Evolutionary conservation across 1,140 invertebrate genomes (phyloP).

Genomic region (Drosophila tropicalis): DNA sequence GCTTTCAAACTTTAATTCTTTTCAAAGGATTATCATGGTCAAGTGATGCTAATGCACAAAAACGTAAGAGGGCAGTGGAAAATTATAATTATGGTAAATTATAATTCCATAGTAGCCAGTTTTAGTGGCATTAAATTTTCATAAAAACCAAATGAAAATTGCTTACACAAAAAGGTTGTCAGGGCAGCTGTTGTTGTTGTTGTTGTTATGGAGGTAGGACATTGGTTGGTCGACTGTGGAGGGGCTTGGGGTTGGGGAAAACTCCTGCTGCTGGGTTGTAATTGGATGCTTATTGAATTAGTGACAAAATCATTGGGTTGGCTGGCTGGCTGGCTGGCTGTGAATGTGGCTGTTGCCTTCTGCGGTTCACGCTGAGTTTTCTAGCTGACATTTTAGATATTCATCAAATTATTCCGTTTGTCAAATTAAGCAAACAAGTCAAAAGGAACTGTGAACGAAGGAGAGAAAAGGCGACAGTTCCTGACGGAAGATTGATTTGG

Average conservation of each 20-base stretch:
- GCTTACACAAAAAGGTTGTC: slow-evolving; percentile 38
- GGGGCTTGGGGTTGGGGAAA: slow-evolving; percentile 4
- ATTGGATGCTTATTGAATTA: slow-evolving; percentile 82
- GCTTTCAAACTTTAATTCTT: slow-evolving; percentile 7
- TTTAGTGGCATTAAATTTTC: slow-evolving; percentile 71
- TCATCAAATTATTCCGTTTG: slow-evolving; percentile 81
- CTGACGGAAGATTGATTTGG: slow-evolving; percentile 69
- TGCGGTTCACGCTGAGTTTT: slow-evolving; percentile 45
- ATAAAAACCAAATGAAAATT: slow-evolving; percentile 65
- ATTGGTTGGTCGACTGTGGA: neutral
- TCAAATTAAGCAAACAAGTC: slow-evolving; percentile 79
- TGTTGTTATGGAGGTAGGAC: neutral
- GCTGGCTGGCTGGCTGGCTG: slow-evolving; percentile 13
- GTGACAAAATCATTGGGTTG: slow-evolving; percentile 60
- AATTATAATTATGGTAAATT: slow-evolving; percentile 60
- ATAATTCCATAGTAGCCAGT: slow-evolving; percentile 45
- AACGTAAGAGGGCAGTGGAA: slow-evolving; percentile 1
- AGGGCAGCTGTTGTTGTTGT: neutral
- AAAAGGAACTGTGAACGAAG: slow-evolving; percentile 20
- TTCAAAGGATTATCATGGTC: slow-evolving; percentile 14
- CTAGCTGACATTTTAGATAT: slow-evolving; percentile 72
- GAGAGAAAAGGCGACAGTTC: slow-evolving; percentile 16
- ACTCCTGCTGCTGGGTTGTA: slow-evolving; percentile 61
- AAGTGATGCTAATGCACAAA: slow-evolving; percentile 40
- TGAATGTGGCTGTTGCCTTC: slow-evolving; percentile 8